These are phyloP conservation scores for Alauda arvensis DNA, from an alignment of 2,797 vertebrate species.

Conservation along the genomic window DNA sequence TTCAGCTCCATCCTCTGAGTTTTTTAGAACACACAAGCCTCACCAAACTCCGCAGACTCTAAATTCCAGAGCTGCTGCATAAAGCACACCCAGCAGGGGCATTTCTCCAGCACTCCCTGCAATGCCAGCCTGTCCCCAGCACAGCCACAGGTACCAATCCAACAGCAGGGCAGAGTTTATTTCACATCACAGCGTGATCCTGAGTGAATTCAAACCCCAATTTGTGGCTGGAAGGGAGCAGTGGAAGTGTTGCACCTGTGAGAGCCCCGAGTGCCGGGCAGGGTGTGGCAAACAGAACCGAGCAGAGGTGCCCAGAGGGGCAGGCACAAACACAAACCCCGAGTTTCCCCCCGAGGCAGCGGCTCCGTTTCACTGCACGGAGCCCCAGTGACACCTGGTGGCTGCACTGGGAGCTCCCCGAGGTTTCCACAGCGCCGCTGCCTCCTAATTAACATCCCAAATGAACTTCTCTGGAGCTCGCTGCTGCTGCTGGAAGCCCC, in stretches of 20 bases:
- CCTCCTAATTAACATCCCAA: not conserved
- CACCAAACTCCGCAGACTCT: not conserved
- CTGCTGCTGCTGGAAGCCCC: not conserved
- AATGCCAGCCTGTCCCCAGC: not conserved
- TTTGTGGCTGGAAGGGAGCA: not conserved
- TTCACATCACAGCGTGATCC: not conserved
- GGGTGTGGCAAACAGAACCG: not conserved
- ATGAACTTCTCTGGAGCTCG: not conserved
- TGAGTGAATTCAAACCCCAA: not conserved
- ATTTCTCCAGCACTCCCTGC: not conserved
- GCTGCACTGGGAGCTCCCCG: not conserved
- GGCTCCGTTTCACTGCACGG: not conserved
- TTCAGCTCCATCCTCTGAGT: not conserved
- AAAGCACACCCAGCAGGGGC: not conserved
- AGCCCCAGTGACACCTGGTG: slow-evolving; percentile 40
- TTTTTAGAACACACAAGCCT: not conserved
- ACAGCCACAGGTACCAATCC: not conserved
- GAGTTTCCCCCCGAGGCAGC: not conserved
- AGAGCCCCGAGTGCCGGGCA: not conserved
- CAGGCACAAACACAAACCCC: not conserved
- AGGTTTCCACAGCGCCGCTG: not conserved
- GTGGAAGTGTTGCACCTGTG: not conserved
- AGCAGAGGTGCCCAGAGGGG: not conserved
- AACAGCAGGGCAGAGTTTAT: not conserved
- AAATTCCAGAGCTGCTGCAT: fast-evolving